Percentiles rank a stretch among this genome's conserved stretches.
Evolutionary conservation across 2,888 invertebrate genomes (phyloP).

Genomic region (Limulus polyphemus): DNA sequence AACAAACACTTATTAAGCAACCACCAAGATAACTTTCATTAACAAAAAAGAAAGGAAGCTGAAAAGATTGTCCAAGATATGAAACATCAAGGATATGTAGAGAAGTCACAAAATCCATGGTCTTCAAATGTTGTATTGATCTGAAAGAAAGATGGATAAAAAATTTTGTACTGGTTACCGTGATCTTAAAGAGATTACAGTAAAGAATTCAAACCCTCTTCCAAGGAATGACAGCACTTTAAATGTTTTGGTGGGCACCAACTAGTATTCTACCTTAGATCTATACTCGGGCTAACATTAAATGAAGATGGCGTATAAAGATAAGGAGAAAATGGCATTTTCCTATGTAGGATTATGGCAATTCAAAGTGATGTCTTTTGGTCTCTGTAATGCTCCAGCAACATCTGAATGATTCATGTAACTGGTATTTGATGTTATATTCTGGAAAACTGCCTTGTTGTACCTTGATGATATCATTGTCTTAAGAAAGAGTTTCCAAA

Average conservation of each 20-base stretch:
- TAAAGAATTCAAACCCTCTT: too few relatives aligned
- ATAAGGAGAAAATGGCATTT: background rate
- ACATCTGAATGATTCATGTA: constrained; percentile 8
- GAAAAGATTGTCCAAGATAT: too few relatives aligned
- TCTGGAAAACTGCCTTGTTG: constrained; percentile 5
- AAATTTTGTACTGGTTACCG: too few relatives aligned
- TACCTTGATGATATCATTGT: constrained; percentile 11
- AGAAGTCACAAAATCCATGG: too few relatives aligned
- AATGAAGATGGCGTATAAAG: constrained; percentile 4
- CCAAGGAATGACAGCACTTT: too few relatives aligned
- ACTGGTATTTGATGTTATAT: constrained; percentile 4
- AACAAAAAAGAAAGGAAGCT: too few relatives aligned
- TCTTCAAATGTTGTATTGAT: too few relatives aligned
- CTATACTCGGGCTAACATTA: constrained; percentile 5
- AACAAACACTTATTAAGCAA: too few relatives aligned
- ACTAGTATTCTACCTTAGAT: constrained; percentile 7
- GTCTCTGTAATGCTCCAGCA: constrained; percentile 6
- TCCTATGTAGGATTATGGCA: constrained; percentile 3
- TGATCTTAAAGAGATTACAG: too few relatives aligned
- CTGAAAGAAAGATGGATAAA: too few relatives aligned
- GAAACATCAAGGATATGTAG: too few relatives aligned
- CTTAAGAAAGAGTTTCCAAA: background rate
- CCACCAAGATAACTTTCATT: too few relatives aligned
- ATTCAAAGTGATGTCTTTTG: constrained; percentile 6
- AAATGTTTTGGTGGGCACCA: background rate